Conservation (phyloP, 2,888 invertebrate genomes). For the Meiosimyza decipiens region DNA sequence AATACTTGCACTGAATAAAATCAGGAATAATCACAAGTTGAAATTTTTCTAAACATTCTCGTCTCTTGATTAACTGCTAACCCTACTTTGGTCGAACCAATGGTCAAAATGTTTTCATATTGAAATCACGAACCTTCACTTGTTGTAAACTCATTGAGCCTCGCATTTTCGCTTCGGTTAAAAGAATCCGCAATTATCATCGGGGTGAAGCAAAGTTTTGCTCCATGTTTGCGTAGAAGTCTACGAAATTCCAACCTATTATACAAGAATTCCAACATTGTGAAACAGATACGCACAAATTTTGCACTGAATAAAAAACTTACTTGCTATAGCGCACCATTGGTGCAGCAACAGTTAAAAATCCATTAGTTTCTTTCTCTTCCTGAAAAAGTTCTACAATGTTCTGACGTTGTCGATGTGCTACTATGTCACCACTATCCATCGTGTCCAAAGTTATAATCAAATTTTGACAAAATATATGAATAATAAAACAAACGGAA, state of each 20-base stretch:
- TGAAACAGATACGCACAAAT: not conserved
- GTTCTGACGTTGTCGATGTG: slow-evolving; percentile 55
- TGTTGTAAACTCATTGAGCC: slow-evolving; percentile 84
- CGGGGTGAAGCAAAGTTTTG: slow-evolving; percentile 92
- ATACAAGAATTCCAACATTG: not conserved
- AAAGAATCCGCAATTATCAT: slow-evolving; percentile 98
- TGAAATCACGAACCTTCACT: slow-evolving; percentile 65
- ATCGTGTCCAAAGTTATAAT: too few relatives aligned
- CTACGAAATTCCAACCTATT: slow-evolving; percentile 75
- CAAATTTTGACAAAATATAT: too few relatives aligned
- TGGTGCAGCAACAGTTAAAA: slow-evolving; percentile 88
- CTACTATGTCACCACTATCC: too few relatives aligned
- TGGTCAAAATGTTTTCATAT: too few relatives aligned
- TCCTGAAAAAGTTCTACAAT: slow-evolving; percentile 76
- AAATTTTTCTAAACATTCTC: too few relatives aligned
- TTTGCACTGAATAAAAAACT: not conserved
- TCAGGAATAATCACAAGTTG: too few relatives aligned
- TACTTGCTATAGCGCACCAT: slow-evolving; percentile 95
- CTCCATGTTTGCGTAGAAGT: slow-evolving; percentile 81
- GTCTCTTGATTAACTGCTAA: too few relatives aligned
- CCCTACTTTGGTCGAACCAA: too few relatives aligned
- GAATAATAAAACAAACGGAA: too few relatives aligned
- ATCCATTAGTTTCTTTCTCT: slow-evolving; percentile 67
- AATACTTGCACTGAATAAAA: too few relatives aligned
- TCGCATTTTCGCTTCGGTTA: slow-evolving; percentile 86